Evolutionary conservation across 2,888 invertebrate species (phyloP).

Genomic region (Agrotis segetum): DNA sequence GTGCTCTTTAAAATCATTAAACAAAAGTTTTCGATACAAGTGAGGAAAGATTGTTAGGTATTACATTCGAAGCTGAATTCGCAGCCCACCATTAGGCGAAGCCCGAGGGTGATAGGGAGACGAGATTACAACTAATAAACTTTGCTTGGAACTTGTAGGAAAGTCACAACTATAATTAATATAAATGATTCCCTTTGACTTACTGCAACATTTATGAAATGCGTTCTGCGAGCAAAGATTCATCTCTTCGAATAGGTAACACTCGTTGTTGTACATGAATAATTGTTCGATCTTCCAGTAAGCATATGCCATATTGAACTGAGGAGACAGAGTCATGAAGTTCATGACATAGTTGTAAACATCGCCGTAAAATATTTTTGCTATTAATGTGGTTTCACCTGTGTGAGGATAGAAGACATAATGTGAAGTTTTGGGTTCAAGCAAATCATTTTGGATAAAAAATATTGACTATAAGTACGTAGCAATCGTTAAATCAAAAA

Average conservation of each 20-base stretch:
- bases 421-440: neutral
- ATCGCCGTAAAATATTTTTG: slow-evolving; percentile 80
- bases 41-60: too few species aligned
- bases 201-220: slow-evolving; percentile 85
- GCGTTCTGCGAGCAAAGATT: slow-evolving; percentile 75
- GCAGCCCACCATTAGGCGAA: too few species aligned
- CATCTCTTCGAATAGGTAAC: slow-evolving; percentile 72
- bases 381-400: slow-evolving; percentile 84
- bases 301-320: slow-evolving; percentile 84
- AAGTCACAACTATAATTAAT: too few species aligned
- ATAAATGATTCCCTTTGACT: slow-evolving; percentile 51
- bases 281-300: slow-evolving; percentile 81
- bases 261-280: slow-evolving; percentile 84
- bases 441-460: neutral
- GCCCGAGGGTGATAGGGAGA: too few species aligned
- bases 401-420: slow-evolving; percentile 52
- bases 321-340: slow-evolving; percentile 82
- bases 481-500: too few species aligned
- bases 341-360: slow-evolving; percentile 70
- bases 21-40: too few species aligned
- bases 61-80: too few species aligned
- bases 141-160: too few species aligned
- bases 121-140: too few species aligned
- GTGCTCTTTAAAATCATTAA: too few species aligned
- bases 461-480: neutral